These are phyloP conservation scores for Drosophila tsacasi DNA, from an alignment of 1,140 invertebrate genomes.

Conservation along the genomic window DNA sequence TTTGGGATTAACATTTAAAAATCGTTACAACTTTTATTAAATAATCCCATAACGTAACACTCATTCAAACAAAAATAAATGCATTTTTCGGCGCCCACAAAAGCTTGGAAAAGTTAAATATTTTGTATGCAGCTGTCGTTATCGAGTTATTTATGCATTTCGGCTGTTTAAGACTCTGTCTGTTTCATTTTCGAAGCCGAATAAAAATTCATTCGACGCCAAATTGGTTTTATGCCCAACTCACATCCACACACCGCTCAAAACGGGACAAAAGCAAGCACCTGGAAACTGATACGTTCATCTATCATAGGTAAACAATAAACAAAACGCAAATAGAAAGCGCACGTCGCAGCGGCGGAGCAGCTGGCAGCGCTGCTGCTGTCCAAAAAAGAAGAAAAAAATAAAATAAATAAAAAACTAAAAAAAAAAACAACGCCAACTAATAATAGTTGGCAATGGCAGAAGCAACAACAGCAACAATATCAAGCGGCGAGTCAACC, in stretches of 20 bases:
- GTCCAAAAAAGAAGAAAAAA: conserved; percentile 45
- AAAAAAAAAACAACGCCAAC: conserved; percentile 56
- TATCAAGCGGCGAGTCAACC: conserved; percentile 24
- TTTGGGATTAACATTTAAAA: not conserved
- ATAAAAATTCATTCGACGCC: conserved; percentile 72
- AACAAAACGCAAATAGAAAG: conserved; percentile 84
- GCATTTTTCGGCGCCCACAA: conserved; percentile 6
- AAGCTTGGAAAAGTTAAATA: conserved; percentile 25
- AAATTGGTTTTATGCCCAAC: conserved; percentile 51
- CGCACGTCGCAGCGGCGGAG: conserved; percentile 60
- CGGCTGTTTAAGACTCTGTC: conserved; percentile 40
- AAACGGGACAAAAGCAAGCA: conserved; percentile 33
- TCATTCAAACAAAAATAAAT: conserved; percentile 13
- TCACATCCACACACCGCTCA: conserved; percentile 31
- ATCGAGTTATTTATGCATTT: conserved; percentile 70
- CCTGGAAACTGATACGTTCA: conserved; percentile 67
- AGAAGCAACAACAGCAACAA: conserved; percentile 41
- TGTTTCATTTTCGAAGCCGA: conserved; percentile 48
- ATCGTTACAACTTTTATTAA: not conserved
- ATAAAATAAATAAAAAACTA: conserved; percentile 41
- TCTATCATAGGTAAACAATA: conserved; percentile 83
- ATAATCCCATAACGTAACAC: conserved; percentile 6
- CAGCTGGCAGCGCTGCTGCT: conserved; percentile 37
- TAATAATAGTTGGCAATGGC: conserved; percentile 70
- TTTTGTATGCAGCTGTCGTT: conserved; percentile 61